These are phyloP conservation scores for Gnathonemus longibarbis DNA, from an alignment of 2,113 vertebrate species.

Conservation along the genomic window DNA sequence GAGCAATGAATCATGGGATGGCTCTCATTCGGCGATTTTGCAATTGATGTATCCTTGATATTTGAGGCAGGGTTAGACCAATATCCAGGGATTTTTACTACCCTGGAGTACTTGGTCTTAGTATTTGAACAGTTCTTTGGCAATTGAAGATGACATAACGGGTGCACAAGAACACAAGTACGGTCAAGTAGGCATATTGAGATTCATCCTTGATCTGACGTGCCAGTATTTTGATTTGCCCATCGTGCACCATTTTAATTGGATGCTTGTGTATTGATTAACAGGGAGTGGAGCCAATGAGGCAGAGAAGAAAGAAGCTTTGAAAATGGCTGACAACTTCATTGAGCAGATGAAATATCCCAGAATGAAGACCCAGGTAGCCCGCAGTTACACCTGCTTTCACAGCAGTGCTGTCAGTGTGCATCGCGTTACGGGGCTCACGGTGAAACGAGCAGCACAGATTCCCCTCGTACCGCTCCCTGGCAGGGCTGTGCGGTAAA, in stretches of 20 bases:
- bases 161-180: too few relatives aligned
- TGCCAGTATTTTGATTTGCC: neutral
- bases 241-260: neutral
- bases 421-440: neutral
- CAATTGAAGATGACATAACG: too few relatives aligned
- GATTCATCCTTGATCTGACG: neutral
- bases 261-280: neutral
- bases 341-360: constrained; percentile 73
- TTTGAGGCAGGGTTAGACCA: too few relatives aligned
- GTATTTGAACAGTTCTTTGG: too few relatives aligned
- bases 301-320: constrained; percentile 66
- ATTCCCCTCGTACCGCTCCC: neutral
- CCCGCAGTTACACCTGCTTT: neutral
- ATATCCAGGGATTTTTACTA: too few relatives aligned
- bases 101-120: too few relatives aligned
- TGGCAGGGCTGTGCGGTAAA: neutral
- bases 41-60: too few relatives aligned
- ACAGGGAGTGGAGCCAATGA: constrained; percentile 74
- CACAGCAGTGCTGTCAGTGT: neutral
- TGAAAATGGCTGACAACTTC: constrained; percentile 75
- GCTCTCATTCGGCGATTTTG: too few relatives aligned
- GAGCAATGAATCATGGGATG: too few relatives aligned
- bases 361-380: constrained; percentile 75
- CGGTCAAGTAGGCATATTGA: too few relatives aligned
- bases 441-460: neutral